Conservation (phyloP, 2,113 vertebrate genomes). For the Beaufortia kweichowensis region DNA sequence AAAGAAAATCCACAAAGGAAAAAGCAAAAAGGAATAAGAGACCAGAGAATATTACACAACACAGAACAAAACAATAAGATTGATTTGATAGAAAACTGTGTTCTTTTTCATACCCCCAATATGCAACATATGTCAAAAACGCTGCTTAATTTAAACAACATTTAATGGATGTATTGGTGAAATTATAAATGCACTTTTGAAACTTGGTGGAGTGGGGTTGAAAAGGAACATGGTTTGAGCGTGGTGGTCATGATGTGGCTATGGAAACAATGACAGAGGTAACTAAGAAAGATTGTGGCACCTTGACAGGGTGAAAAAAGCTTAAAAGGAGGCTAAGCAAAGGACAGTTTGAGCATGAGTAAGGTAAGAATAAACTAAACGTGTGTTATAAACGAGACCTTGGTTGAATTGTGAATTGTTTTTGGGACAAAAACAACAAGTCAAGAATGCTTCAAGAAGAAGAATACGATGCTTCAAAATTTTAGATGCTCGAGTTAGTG, state of each 20-base stretch:
- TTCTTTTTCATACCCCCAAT: constrained; percentile 76
- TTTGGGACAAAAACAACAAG: too few relatives aligned
- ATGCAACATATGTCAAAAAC: neutral
- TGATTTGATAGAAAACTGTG: constrained; percentile 73
- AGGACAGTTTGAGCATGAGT: constrained; percentile 53
- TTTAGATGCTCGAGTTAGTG: constrained; percentile 7
- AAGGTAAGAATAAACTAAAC: neutral
- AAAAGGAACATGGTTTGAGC: constrained; percentile 75
- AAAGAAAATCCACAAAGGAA: constrained; percentile 82
- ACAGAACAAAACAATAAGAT: constrained; percentile 71
- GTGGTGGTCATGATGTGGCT: constrained; percentile 52
- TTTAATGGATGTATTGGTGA: neutral
- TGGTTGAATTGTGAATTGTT: too few relatives aligned
- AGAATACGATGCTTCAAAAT: too few relatives aligned
- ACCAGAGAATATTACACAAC: constrained; percentile 73
- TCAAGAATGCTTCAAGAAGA: too few relatives aligned
- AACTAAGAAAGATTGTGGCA: constrained; percentile 60
- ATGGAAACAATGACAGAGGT: constrained; percentile 47
- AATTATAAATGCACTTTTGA: neutral
- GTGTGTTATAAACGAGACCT: neutral
- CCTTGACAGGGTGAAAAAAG: constrained; percentile 45
- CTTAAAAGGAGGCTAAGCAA: constrained; percentile 60
- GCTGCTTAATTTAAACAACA: neutral
- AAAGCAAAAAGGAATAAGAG: constrained; percentile 79
- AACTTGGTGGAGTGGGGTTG: constrained; percentile 53